Conservation (phyloP, 2,113 vertebrate species). For the Daphoenositta chrysoptera region DNA sequence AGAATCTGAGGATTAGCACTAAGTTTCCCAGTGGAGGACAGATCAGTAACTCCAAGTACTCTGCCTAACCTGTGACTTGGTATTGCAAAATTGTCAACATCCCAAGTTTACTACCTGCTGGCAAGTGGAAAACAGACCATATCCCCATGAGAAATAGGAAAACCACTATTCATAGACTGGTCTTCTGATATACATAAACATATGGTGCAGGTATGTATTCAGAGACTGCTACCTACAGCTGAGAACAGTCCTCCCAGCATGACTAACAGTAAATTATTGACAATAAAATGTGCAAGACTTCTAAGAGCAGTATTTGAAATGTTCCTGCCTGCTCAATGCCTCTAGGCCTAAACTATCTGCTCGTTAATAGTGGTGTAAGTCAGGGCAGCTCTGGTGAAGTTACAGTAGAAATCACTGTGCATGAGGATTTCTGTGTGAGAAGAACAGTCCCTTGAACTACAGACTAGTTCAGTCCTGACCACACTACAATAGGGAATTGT, state of each 20-base stretch:
- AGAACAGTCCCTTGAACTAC: slow-evolving; percentile 26
- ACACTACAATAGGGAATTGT: slow-evolving; percentile 54
- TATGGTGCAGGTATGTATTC: not conserved
- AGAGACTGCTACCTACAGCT: slow-evolving; percentile 30
- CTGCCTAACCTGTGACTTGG: not conserved
- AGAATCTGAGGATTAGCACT: not conserved
- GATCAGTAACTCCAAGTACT: not conserved
- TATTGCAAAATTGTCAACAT: not conserved
- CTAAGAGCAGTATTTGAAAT: not conserved
- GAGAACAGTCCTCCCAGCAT: slow-evolving; percentile 14
- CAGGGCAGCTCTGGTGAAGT: slow-evolving; percentile 37
- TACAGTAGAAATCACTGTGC: slow-evolving; percentile 26
- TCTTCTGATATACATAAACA: not conserved
- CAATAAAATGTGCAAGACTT: slow-evolving; percentile 20
- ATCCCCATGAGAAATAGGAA: not conserved
- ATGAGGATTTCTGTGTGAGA: slow-evolving; percentile 36
- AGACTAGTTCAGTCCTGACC: slow-evolving; percentile 58
- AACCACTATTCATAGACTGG: not conserved
- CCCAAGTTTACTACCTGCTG: not conserved
- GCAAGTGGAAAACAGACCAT: not conserved
- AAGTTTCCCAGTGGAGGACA: slow-evolving; percentile 17
- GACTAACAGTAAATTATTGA: slow-evolving; percentile 37
- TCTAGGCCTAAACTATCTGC: slow-evolving; percentile 1
- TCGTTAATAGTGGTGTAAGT: not conserved
- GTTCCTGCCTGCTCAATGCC: slow-evolving; percentile 25